Conservation (phyloP, 2,113 vertebrate species). For the Phylloscopus trochiloides region DNA sequence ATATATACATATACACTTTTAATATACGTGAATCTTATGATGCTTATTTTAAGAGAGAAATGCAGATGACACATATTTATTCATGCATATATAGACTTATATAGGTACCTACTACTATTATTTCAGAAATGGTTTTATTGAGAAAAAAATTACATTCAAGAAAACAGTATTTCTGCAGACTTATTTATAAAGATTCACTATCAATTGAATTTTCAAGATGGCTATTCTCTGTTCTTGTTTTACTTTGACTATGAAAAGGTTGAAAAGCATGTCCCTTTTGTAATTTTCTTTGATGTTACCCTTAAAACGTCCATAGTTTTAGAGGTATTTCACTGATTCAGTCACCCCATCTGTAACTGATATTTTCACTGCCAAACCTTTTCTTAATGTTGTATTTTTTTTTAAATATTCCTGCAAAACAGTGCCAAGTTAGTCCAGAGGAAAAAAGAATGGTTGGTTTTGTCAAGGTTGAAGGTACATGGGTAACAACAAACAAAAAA, state of each 20-base stretch:
- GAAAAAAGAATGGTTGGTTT: not conserved
- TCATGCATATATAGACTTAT: not conserved
- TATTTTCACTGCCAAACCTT: not conserved
- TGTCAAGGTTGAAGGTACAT: not conserved
- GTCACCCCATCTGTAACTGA: not conserved
- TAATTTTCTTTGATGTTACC: not conserved
- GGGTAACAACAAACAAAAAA: not conserved
- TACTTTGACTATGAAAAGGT: not conserved
- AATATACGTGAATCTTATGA: not conserved
- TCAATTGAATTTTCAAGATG: not conserved
- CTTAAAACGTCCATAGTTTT: not conserved
- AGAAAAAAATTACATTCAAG: not conserved
- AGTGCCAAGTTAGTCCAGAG: not conserved
- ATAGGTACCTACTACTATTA: not conserved
- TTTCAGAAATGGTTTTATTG: fast-evolving
- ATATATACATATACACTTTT: not conserved
- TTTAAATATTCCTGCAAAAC: not conserved
- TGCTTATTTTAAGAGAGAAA: not conserved
- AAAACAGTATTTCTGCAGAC: not conserved
- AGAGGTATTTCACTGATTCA: not conserved
- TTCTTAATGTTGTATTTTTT: not conserved
- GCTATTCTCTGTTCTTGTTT: not conserved
- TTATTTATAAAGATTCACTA: not conserved
- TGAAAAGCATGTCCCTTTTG: not conserved
- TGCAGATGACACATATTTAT: not conserved